These are phyloP conservation scores for Gymnothorax javanicus DNA, from an alignment of 2,797 vertebrate species.

Conservation along the genomic window DNA sequence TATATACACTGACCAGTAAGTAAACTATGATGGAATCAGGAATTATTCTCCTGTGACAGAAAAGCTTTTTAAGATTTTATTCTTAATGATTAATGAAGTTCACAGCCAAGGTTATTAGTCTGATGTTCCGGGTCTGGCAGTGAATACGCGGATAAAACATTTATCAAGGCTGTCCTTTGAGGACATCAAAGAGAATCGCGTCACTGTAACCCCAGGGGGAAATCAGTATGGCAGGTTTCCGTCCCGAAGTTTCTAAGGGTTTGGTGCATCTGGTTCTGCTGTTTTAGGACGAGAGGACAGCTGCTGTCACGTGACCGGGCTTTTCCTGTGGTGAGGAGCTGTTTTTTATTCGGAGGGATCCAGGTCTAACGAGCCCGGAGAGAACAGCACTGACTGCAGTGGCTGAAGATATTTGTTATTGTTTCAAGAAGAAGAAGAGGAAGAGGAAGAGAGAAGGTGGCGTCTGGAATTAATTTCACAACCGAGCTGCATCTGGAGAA, in stretches of 20 bases:
- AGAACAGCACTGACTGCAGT: constrained; percentile 3
- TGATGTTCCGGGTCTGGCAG: not conserved
- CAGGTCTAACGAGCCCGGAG: not conserved
- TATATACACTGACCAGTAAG: too few species aligned
- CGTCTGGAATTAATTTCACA: constrained; percentile 49
- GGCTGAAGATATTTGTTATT: constrained; percentile 14
- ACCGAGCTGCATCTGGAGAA: constrained; percentile 44
- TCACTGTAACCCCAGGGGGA: not conserved
- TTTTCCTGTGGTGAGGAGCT: not conserved
- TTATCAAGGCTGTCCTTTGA: not conserved
- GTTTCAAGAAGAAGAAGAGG: constrained; percentile 32
- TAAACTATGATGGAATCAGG: not conserved
- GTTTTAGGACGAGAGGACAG: not conserved
- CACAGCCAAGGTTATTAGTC: not conserved
- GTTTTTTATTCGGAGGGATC: not conserved
- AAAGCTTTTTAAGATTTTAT: not conserved
- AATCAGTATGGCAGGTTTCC: not conserved
- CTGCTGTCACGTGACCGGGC: not conserved
- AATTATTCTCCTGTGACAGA: not conserved
- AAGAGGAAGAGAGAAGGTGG: constrained; percentile 11
- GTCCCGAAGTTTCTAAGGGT: not conserved
- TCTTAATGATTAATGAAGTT: not conserved
- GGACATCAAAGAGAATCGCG: not conserved
- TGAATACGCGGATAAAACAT: not conserved
- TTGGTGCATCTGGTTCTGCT: not conserved